Conservation (phyloP, 2,888 invertebrate genomes). For the Litoditis marina region DNA sequence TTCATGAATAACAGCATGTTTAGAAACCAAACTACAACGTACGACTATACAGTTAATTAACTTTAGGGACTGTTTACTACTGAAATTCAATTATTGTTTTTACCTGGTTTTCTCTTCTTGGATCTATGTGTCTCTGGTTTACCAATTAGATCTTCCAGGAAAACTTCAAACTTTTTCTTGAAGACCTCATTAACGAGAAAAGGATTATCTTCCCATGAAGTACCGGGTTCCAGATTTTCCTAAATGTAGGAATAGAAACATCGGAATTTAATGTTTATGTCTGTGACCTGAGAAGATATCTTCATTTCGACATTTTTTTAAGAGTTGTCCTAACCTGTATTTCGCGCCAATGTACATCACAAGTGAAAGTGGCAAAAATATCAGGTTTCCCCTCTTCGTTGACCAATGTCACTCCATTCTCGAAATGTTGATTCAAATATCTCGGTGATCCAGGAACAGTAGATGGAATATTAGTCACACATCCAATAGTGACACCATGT, state of each 20-base stretch:
- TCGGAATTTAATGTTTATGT: too few species aligned
- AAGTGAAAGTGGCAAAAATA: slow-evolving; percentile 15
- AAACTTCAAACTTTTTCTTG: neutral
- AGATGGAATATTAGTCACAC: neutral
- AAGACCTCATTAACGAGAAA: slow-evolving; percentile 8
- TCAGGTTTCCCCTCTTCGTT: slow-evolving; percentile 8
- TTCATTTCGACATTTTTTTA: too few species aligned
- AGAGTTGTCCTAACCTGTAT: too few species aligned
- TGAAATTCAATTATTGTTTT: too few species aligned
- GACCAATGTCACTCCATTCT: neutral
- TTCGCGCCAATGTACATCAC: slow-evolving; percentile 8
- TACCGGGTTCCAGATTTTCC: neutral
- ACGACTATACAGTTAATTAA: too few species aligned
- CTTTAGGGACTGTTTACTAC: too few species aligned
- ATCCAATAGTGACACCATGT: neutral
- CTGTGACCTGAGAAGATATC: too few species aligned
- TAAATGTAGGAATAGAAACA: too few species aligned
- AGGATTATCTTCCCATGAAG: slow-evolving; percentile 11
- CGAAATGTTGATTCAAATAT: neutral
- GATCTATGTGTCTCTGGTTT: too few species aligned
- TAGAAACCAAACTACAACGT: too few species aligned
- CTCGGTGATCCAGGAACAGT: neutral
- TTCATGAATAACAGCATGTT: too few species aligned
- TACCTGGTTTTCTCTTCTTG: too few species aligned
- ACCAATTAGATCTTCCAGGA: neutral